phyloP scores from a whole-genome alignment of 2,797 vertebrate genomes.

The Pogonophryne albipinna region DNA sequence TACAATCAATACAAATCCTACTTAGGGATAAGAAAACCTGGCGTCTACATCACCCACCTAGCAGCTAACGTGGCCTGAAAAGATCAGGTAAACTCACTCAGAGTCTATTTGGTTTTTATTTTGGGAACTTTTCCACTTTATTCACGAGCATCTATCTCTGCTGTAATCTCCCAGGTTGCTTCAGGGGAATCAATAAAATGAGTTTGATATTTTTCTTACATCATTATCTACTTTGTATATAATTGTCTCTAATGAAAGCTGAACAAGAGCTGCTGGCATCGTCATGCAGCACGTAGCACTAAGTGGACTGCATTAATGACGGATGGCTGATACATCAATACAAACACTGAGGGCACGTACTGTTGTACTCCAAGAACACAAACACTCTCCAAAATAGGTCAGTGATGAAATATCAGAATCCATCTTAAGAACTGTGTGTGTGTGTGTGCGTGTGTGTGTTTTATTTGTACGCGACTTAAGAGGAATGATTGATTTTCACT shows the following conservation, averaged over 20 bases:
- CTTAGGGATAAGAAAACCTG: too few relatives aligned
- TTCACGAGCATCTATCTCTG: background rate
- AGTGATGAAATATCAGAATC: conserved; percentile 60
- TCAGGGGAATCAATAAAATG: conserved; percentile 24
- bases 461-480: conserved; percentile 17
- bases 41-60: too few relatives aligned
- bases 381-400: conserved; percentile 41
- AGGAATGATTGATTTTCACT: conserved; percentile 51
- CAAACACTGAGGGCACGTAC: conserved; percentile 51
- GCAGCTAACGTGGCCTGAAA: too few relatives aligned
- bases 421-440: conserved; percentile 42
- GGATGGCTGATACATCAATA: conserved; percentile 54
- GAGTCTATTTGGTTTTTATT: too few relatives aligned
- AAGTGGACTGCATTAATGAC: conserved; percentile 43
- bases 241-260: conserved; percentile 41
- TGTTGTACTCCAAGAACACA: conserved; percentile 40
- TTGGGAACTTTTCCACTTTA: background rate
- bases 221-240: conserved; percentile 44
- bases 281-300: conserved; percentile 48
- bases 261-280: conserved; percentile 30
- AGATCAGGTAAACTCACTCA: too few relatives aligned
- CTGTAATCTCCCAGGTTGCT: conserved; percentile 14
- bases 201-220: conserved; percentile 23
- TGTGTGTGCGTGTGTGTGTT: conserved; percentile 17
- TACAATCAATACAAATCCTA: too few relatives aligned